These are phyloP conservation scores for Amblyteles armatorius DNA, from an alignment of 2,888 invertebrate genomes.

Conservation along the genomic window DNA sequence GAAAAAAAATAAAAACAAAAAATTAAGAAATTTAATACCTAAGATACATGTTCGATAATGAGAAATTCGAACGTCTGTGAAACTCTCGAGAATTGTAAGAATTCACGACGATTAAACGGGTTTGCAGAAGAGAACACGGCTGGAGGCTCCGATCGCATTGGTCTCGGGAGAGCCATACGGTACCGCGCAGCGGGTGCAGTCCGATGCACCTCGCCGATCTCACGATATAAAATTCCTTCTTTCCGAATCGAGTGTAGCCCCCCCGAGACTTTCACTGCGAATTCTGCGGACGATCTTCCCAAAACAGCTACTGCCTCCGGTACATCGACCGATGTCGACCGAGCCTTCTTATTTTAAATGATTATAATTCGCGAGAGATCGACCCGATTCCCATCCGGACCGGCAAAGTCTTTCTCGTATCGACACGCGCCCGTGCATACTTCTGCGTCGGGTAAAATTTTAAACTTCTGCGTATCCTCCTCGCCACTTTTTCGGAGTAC, in stretches of 20 bases:
- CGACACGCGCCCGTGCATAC: conserved; percentile 41
- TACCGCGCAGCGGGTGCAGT: conserved; percentile 5
- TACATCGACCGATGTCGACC: conserved; percentile 14
- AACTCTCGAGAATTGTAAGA: neutral
- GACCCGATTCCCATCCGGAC: conserved; percentile 60
- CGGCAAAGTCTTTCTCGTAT: conserved; percentile 16
- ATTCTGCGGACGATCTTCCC: conserved; percentile 22
- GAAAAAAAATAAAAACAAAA: neutral
- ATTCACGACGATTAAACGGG: conserved; percentile 28
- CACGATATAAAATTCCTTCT: conserved; percentile 43
- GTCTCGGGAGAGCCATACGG: neutral
- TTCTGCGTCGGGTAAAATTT: neutral
- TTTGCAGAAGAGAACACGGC: conserved; percentile 14
- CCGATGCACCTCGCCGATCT: conserved; percentile 27
- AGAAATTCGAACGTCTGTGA: neutral
- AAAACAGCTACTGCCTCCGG: conserved; percentile 22
- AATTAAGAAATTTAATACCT: conserved; percentile 20
- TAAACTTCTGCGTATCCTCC: neutral
- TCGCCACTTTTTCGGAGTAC: conserved; percentile 37
- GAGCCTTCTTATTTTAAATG: conserved; percentile 20
- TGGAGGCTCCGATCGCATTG: neutral
- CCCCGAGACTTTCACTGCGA: conserved; percentile 56
- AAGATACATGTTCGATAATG: neutral
- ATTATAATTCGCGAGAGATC: conserved; percentile 44
- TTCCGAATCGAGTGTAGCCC: neutral